A percentile compares a stretch with the other conserved stretches of the same genome.
phyloP scores from a whole-genome alignment of 1,140 invertebrate species.

The Patella vulgata region DNA sequence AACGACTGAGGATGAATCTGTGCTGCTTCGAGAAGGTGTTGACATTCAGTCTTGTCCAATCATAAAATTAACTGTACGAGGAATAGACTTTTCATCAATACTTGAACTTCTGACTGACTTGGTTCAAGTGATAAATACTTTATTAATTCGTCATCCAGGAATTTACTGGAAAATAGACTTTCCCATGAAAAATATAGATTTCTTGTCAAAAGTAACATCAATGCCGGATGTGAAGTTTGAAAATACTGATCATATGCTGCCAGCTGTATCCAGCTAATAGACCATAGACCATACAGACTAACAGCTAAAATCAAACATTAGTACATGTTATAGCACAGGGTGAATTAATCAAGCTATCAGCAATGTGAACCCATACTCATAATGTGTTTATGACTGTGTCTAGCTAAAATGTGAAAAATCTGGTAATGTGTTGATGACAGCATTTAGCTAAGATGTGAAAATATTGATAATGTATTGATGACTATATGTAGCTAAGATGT shows the following conservation, averaged over 20 bases:
- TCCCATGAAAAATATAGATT: constrained; percentile 20
- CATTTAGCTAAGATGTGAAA: too few relatives aligned
- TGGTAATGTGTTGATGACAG: too few relatives aligned
- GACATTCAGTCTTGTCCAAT: constrained; percentile 3
- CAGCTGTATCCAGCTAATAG: too few relatives aligned
- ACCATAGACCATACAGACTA: too few relatives aligned
- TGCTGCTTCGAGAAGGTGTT: constrained; percentile 30
- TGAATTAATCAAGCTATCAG: too few relatives aligned
- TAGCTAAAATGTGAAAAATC: too few relatives aligned
- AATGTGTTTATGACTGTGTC: too few relatives aligned
- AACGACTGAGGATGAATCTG: constrained; percentile 43
- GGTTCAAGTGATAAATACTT: constrained; percentile 39
- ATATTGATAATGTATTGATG: too few relatives aligned
- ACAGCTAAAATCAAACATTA: too few relatives aligned
- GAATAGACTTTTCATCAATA: constrained; percentile 22
- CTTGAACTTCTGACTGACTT: constrained; percentile 37
- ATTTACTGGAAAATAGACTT: constrained; percentile 51
- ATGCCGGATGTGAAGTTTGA: constrained; percentile 11
- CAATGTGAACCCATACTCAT: too few relatives aligned
- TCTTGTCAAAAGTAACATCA: constrained; percentile 2
- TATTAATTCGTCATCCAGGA: constrained; percentile 40
- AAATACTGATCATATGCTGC: neutral
- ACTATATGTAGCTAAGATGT: too few relatives aligned
- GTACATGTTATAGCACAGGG: too few relatives aligned
- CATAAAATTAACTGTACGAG: constrained; percentile 25